A percentile compares a stretch with the other conserved stretches of the same genome.
Conservation (phyloP, 1,140 invertebrate species). For the Rhopalosiphum maidis region DNA sequence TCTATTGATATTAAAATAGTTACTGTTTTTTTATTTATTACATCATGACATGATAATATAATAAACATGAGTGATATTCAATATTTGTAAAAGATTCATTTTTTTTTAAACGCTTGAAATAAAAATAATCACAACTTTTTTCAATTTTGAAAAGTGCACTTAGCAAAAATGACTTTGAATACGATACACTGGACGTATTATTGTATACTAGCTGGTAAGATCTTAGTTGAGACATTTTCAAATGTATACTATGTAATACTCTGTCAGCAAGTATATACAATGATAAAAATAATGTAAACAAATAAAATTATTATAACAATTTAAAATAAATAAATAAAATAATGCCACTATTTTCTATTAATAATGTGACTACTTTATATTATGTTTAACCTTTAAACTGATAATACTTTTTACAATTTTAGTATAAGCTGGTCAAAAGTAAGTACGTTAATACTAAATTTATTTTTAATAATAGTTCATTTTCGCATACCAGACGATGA, state of each 20-base stretch:
- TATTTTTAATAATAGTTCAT: not conserved
- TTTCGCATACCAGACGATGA: not conserved
- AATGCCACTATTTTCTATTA: too few relatives aligned
- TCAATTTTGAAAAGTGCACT: slow-evolving; percentile 40
- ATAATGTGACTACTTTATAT: too few relatives aligned
- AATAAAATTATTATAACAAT: too few relatives aligned
- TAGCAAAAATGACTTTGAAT: not conserved
- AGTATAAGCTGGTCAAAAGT: too few relatives aligned
- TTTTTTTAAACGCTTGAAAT: not conserved
- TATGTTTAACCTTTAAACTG: too few relatives aligned
- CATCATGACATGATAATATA: not conserved
- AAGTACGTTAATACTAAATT: not conserved
- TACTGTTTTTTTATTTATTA: not conserved
- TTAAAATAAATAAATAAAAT: too few relatives aligned
- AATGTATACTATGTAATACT: not conserved
- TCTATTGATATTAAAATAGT: not conserved
- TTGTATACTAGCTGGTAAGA: not conserved
- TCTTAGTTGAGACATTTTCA: not conserved
- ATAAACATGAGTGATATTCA: not conserved
- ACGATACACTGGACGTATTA: not conserved
- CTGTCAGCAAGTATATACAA: too few relatives aligned
- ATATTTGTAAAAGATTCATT: not conserved
- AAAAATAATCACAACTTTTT: not conserved
- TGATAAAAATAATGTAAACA: too few relatives aligned
- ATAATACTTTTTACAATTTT: too few relatives aligned